Evolutionary conservation across 2,113 vertebrate genomes (phyloP).

Genomic region (Syrmaticus mikado): DNA sequence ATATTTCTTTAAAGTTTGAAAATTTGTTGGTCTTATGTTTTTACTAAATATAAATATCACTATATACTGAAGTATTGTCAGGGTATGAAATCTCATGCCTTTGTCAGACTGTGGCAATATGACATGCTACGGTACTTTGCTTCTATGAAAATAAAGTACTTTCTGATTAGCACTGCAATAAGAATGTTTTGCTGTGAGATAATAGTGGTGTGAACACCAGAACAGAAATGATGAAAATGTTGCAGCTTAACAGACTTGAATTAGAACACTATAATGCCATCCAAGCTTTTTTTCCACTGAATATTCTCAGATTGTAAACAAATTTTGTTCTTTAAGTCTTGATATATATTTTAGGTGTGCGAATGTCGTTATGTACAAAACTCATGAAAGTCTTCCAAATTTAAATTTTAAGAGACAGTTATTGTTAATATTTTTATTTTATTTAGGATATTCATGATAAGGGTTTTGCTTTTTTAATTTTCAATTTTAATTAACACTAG

Average conservation of each 20-base stretch:
- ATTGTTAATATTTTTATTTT: neutral
- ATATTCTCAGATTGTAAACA: neutral
- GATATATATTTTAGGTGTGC: neutral
- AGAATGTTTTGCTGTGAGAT: neutral
- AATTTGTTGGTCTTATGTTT: neutral
- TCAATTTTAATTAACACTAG: neutral
- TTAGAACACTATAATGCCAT: neutral
- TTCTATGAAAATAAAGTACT: neutral
- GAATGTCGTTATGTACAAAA: neutral
- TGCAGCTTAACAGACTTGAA: neutral
- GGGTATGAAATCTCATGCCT: no score
- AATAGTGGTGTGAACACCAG: neutral
- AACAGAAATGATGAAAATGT: neutral
- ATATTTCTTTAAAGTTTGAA: conserved; percentile 10
- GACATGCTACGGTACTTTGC: neutral
- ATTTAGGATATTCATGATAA: neutral
- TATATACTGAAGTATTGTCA: neutral
- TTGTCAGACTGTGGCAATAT: neutral
- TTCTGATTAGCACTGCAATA: neutral
- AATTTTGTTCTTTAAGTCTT: neutral
- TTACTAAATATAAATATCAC: neutral
- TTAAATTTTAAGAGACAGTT: neutral
- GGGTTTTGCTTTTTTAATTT: neutral
- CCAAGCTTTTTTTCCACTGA: neutral
- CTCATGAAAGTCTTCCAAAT: neutral